Percentiles rank a stretch among this genome's conserved stretches.
These are phyloP conservation scores for Climacteris rufus DNA, from an alignment of 2,113 vertebrate genomes.

Conservation along the genomic window DNA sequence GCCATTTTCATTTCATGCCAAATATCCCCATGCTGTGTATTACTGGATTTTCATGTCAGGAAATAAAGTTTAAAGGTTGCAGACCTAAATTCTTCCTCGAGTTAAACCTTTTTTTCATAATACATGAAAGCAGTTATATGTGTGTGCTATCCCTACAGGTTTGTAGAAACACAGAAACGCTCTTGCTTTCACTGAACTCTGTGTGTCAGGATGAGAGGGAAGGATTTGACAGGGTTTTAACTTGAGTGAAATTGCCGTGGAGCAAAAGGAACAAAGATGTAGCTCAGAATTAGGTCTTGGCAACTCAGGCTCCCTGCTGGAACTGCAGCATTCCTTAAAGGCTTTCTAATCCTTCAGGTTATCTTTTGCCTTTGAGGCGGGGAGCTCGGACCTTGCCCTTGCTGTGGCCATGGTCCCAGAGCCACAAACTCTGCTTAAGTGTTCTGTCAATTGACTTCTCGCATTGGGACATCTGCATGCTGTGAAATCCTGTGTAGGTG, in stretches of 20 bases:
- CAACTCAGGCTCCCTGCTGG: neutral
- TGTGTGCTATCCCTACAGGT: neutral
- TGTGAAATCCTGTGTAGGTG: neutral
- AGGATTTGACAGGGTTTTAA: neutral
- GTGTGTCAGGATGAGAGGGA: neutral
- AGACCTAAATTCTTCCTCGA: constrained; percentile 53
- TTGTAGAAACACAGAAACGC: neutral
- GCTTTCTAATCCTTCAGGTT: neutral
- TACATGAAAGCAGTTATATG: neutral
- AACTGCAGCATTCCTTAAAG: neutral
- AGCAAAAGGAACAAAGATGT: neutral
- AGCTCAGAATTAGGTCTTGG: neutral
- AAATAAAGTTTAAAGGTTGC: constrained; percentile 62
- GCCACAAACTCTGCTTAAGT: neutral
- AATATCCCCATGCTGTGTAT: constrained; percentile 38
- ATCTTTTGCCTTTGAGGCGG: neutral
- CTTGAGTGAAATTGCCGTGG: neutral
- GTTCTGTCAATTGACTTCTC: neutral
- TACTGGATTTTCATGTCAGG: constrained; percentile 33
- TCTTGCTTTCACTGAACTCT: neutral
- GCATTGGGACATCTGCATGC: neutral
- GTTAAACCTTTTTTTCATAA: constrained; percentile 27
- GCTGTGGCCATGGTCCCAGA: neutral
- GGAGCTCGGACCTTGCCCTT: neutral
- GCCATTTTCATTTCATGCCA: constrained; percentile 65